These are phyloP conservation scores for Dissostichus mawsoni DNA, from an alignment of 2,113 vertebrate species.

Conservation along the genomic window DNA sequence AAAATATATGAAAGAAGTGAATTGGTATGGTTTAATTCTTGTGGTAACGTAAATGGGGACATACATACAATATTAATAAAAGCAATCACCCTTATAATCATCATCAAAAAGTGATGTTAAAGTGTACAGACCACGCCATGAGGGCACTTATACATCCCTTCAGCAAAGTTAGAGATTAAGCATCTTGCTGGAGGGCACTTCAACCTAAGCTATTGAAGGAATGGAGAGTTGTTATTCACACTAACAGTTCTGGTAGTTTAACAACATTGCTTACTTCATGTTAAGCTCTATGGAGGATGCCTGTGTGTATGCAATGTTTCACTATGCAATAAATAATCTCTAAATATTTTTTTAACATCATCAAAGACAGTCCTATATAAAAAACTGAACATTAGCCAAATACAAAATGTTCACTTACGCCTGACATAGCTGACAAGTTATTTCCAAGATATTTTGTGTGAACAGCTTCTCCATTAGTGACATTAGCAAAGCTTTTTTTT, in stretches of 20 bases:
- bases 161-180: neutral
- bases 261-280: neutral
- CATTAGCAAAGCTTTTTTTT: neutral
- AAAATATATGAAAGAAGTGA: too few species aligned
- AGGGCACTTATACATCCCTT: neutral
- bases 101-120: neutral
- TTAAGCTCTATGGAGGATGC: neutral
- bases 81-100: neutral
- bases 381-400: neutral
- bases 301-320: neutral
- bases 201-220: neutral
- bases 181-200: constrained; percentile 4
- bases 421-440: neutral
- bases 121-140: neutral
- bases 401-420: neutral
- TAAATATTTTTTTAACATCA: neutral
- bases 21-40: too few species aligned
- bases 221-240: neutral
- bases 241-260: too few species aligned
- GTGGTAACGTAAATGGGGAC: too few species aligned
- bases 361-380: neutral
- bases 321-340: neutral
- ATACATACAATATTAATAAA: neutral
- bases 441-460: neutral
- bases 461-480: neutral